Evolutionary conservation across 2,797 vertebrate species (phyloP), one percentile per base, ranked within the genome.

Genomic region (Lagodon rhomboides): DNA sequence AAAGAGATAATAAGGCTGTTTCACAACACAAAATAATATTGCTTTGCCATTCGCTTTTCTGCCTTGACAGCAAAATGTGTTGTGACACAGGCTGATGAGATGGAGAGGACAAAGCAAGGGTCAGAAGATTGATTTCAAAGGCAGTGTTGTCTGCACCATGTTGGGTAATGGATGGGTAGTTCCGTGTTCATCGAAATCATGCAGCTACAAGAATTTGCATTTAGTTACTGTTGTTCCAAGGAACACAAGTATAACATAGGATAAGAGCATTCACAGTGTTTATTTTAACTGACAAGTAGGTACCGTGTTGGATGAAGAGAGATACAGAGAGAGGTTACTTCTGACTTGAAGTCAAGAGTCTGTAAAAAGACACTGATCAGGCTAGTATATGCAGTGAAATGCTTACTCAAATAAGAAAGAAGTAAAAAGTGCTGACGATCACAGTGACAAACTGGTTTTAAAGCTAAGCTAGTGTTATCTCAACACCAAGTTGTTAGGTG

Each of bases 341-440:
- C 17, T 65, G 54, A 76, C 47, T 30, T 43, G 5, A 69, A 63
- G 73, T 68, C 60, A 54, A 63, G 74, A 68, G 61, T 44, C 22
- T 66, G 59, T 30, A 56, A 25, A 59, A 73, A 63, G 56, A 67
- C 55, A 55, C 60, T 49, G 51, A 67, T 60, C 46, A 25, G 83
- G 83, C 20, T 43, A 44, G 20, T 59, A 18, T 20, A 62, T 15
- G 41, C 68, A 60, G 18, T 43, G 12, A 61, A 80, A 69, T 59
- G 75, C 79, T 82, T 77, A 80, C 63, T 73, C 73, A 73, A 69
- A 83, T 56, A 68, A 73, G 80, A 82, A n/a, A 6, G 34, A 30
- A 55, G 49, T 23, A 51, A 61, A 82, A 82, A 78, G 64, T 78
- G 84, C 77, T 79, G 82, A 86, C 66, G 15, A 46, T 50, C 50